phyloP scores from a whole-genome alignment of 2,113 vertebrate genomes.

The Columba janthina region DNA sequence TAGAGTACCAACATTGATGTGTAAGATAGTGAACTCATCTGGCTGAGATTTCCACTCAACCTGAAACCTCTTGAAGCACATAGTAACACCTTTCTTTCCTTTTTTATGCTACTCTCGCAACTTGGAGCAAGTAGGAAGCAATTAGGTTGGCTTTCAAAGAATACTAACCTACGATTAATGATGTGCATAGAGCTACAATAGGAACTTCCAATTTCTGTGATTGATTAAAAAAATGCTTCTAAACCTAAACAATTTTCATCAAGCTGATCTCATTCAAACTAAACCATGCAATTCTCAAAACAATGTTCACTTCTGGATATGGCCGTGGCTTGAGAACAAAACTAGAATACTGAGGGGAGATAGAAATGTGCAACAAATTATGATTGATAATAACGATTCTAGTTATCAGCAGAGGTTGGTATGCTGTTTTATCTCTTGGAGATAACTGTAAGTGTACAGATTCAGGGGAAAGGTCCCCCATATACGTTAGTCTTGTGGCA shows the following conservation, averaged over 20 bases:
- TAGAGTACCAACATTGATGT: background rate
- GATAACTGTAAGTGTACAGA: background rate
- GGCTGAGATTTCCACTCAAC: background rate
- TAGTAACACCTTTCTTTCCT: background rate
- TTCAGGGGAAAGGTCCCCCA: fast-evolving
- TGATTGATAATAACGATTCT: background rate
- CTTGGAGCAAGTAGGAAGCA: background rate
- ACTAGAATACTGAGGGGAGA: background rate
- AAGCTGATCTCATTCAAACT: background rate
- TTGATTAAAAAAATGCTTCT: background rate
- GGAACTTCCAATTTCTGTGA: background rate
- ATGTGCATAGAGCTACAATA: background rate
- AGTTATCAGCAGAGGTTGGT: background rate
- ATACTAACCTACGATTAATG: background rate
- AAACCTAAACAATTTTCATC: background rate
- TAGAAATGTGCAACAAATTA: background rate
- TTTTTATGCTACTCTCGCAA: background rate
- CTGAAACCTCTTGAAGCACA: background rate
- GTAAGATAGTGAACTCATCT: background rate
- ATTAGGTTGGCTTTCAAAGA: background rate
- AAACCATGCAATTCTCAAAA: background rate
- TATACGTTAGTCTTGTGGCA: background rate
- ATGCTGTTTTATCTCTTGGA: background rate
- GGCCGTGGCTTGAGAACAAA: background rate
- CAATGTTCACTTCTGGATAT: background rate